These are phyloP conservation scores for Malurus alboscapulatus DNA, from an alignment of 2,113 vertebrate genomes.

Conservation along the genomic window DNA sequence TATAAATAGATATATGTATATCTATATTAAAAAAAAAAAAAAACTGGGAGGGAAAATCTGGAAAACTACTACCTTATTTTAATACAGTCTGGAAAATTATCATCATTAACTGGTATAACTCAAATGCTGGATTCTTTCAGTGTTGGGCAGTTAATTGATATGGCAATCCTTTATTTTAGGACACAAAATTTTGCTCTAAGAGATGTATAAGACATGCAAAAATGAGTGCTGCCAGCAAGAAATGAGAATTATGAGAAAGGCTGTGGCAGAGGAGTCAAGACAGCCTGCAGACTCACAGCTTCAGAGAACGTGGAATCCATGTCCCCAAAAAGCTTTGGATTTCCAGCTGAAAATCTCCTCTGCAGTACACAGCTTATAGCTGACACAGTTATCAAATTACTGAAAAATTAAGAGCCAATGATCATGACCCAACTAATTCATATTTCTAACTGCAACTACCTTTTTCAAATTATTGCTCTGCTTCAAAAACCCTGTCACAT, in stretches of 20 bases:
- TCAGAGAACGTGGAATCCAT: rapidly evolving
- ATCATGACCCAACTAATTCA: neutral
- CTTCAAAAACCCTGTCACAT: neutral
- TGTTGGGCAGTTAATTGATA: neutral
- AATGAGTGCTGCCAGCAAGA: neutral
- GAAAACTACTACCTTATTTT: neutral
- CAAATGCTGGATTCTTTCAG: neutral
- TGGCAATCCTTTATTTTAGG: neutral
- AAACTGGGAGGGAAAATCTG: neutral
- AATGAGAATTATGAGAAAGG: neutral
- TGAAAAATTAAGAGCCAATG: neutral
- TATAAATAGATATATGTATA: neutral
- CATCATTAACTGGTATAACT: neutral
- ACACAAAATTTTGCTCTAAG: neutral
- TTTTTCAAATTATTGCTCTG: neutral
- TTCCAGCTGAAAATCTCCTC: neutral
- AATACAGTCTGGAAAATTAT: neutral
- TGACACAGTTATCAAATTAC: neutral
- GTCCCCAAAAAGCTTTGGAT: neutral
- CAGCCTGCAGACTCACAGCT: neutral
- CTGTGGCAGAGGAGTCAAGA: neutral
- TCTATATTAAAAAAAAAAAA: no score
- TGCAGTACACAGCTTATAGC: neutral
- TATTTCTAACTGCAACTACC: neutral
- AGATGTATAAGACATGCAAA: neutral